Conservation (phyloP, 2,888 invertebrate species). For the Lycophotia porphyrea region DNA sequence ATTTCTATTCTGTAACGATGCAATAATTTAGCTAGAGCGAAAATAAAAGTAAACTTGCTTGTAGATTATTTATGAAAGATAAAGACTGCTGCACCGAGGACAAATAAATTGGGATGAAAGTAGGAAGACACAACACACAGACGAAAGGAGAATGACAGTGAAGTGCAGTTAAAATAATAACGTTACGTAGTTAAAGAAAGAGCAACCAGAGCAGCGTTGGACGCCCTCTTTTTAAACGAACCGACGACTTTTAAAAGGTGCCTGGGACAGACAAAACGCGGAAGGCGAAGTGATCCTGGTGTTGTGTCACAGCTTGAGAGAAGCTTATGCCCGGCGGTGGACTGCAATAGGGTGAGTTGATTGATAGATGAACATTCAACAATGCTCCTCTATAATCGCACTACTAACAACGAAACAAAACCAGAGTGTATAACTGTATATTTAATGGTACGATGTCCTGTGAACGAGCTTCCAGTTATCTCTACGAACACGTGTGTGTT, state of each 20-base stretch:
- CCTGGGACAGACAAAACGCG: neutral
- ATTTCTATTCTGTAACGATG: neutral
- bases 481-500: slow-evolving; percentile 9
- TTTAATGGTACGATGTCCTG: neutral
- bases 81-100: neutral
- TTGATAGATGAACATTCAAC: neutral
- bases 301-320: neutral
- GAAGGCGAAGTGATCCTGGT: neutral
- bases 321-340: neutral
- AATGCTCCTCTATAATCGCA: neutral
- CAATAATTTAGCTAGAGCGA: neutral
- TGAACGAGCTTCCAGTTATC: neutral
- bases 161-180: neutral
- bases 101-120: neutral
- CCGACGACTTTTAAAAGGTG: neutral
- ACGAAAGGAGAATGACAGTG: too few relatives aligned
- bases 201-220: neutral
- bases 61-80: neutral
- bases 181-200: neutral
- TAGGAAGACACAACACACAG: too few relatives aligned
- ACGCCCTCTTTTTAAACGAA: neutral
- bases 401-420: neutral
- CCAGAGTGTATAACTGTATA: neutral
- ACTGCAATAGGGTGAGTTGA: neutral
- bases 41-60: neutral